phyloP scores from a whole-genome alignment of 2,888 invertebrate species.

The Sepiola atlantica region DNA sequence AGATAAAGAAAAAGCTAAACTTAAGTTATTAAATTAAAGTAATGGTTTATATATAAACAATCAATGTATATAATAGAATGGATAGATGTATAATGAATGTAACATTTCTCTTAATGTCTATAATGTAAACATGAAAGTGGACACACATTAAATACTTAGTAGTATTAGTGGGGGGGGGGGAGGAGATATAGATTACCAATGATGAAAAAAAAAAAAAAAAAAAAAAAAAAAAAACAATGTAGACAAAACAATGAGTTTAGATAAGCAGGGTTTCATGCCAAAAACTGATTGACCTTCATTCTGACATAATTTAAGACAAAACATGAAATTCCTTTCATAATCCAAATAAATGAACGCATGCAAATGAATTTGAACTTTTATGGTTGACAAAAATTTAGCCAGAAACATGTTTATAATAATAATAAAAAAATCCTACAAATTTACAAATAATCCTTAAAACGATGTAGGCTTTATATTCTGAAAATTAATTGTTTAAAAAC shows the following conservation, averaged over 20 bases:
- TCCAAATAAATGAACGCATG: not conserved
- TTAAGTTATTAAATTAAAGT: too few species aligned
- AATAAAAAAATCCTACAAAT: not conserved
- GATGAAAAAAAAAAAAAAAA: not conserved
- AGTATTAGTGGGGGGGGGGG: not conserved
- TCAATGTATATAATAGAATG: too few species aligned
- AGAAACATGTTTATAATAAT: not conserved
- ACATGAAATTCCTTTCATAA: not conserved
- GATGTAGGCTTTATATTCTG: not conserved
- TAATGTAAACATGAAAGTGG: conserved; percentile 1
- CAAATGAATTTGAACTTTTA: not conserved
- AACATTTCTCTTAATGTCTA: not conserved
- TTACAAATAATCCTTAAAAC: not conserved
- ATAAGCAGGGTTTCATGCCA: not conserved
- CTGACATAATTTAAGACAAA: not conserved
- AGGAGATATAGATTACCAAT: not conserved
- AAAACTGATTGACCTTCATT: not conserved
- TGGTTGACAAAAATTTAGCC: not conserved
- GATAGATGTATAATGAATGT: too few species aligned
- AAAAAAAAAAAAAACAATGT: not conserved
- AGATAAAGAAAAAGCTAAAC: too few species aligned
- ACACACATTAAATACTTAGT: not conserved
- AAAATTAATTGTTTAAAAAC: not conserved
- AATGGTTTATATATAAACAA: too few species aligned
- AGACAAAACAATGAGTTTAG: not conserved